A percentile compares a stretch with the other conserved stretches of the same genome.
Conservation (phyloP, 2,797 vertebrate genomes). For the Dryobates pubescens region DNA sequence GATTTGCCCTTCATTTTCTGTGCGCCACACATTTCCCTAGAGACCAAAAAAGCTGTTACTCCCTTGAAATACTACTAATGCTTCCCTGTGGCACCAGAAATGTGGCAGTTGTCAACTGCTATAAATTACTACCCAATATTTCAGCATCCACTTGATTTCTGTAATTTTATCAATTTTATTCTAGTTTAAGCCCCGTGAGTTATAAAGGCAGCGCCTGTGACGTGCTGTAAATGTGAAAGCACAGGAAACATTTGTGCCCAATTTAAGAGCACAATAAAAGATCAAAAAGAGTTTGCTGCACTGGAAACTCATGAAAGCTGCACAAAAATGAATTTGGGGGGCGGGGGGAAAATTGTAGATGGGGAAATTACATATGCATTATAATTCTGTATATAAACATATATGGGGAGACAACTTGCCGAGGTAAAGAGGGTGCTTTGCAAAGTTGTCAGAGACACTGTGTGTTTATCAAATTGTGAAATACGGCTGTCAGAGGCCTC, state of each 20-base stretch:
- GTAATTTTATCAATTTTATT: neutral
- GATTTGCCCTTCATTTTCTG: neutral
- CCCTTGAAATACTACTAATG: neutral
- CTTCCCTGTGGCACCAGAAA: neutral
- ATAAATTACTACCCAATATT: neutral
- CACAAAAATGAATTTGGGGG: neutral
- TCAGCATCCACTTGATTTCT: slow-evolving; percentile 12
- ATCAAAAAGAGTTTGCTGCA: neutral
- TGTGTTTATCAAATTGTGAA: neutral
- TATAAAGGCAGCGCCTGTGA: neutral
- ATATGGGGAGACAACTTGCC: neutral
- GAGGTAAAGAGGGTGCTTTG: neutral
- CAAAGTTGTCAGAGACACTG: neutral
- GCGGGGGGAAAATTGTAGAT: neutral
- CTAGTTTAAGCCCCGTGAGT: neutral
- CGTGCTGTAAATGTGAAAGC: slow-evolving; percentile 7
- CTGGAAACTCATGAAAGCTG: neutral
- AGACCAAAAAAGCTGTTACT: neutral
- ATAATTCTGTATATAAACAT: neutral
- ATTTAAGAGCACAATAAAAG: neutral
- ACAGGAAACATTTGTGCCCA: neutral
- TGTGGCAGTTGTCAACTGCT: neutral
- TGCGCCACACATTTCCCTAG: neutral
- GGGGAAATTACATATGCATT: neutral
- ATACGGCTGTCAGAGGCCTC: neutral